Base-by-base conservation (phyloP, 2,113 vertebrate genomes). In the Arizona elegans region DNA sequence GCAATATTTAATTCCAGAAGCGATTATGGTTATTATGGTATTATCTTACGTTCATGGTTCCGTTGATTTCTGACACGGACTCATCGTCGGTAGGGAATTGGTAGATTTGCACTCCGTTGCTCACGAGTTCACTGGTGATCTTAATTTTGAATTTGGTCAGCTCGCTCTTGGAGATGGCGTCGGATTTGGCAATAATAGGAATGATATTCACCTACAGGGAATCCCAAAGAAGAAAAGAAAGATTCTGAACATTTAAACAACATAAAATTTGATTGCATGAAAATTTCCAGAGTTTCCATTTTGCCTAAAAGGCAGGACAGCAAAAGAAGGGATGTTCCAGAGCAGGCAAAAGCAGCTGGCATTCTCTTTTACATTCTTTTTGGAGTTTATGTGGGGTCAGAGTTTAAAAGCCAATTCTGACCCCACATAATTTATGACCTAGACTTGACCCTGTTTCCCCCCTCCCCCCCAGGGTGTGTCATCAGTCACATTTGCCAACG, bases 121-220 rank as follows among this genome's bases (percentile, higher is more conserved):
- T 99, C 96, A 99, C 99, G 87, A 99, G 97, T 93, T 99, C 99
- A 1, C 99, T 99, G 92, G 98, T 99, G 96, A 99, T 99, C 97
- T 99, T 99, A 92, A 99, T 99, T 97, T 99, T 99, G 97, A 99
- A 99, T 96, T 99, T 99, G 24, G 99, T 98, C 95, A 99, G 97
- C 96, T 99, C 99, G 19, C 98, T 99, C 97, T 99, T 99, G 95
- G 99, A 99, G 96, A 99, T 98, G 94, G 99, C 98, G 92, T 99
- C 99, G 4, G 99, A 99, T 96, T 99, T 99, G 95, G 99, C 99
- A 94, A 99, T 98, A 94, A 99, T 98, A 87, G 99, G 99, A 94
- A 99, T 99, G 93, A 99, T 99, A 96, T 99, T 99, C 93, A 99
- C 99, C 99, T 99, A 93, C 89, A 92, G 89, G 87, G 58, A 95